A percentile compares a stretch with the other conserved stretches of the same genome.
phyloP scores from a whole-genome alignment of 2,113 vertebrate genomes.

The Nesogale talazaci region DNA sequence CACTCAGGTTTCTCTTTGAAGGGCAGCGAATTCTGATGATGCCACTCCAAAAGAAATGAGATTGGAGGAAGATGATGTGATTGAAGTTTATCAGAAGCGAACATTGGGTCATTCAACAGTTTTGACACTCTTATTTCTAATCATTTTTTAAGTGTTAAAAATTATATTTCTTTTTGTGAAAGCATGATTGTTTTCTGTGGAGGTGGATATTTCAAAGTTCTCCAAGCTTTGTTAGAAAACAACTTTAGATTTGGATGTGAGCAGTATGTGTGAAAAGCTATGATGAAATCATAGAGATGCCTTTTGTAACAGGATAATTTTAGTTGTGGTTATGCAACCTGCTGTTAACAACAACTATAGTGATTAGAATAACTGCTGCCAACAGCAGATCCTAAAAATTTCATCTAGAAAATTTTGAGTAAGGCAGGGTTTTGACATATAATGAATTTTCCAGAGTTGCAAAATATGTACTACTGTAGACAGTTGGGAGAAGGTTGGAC shows the following conservation, averaged over 20 bases:
- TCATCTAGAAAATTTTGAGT: conserved; percentile 33
- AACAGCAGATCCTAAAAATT: conserved; percentile 52
- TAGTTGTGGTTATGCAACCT: conserved; percentile 42
- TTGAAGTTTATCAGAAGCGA: no score
- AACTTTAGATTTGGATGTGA: conserved; percentile 38
- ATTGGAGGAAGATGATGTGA: no score
- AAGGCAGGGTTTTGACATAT: background rate
- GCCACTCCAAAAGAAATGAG: no score
- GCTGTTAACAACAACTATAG: conserved; percentile 40
- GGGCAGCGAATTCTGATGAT: no score
- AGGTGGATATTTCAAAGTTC: conserved; percentile 62
- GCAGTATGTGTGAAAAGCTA: conserved; percentile 31
- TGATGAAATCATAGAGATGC: conserved; percentile 6
- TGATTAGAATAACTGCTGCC: conserved; percentile 1
- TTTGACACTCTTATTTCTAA: background rate
- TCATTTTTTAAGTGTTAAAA: no score
- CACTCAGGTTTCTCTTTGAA: no score
- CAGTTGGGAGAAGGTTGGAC: no score
- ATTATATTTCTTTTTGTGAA: background rate
- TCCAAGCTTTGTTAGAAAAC: conserved; percentile 32
- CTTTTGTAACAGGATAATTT: conserved; percentile 7
- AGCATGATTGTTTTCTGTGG: conserved; percentile 34
- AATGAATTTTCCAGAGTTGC: background rate
- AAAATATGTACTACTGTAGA: conserved; percentile 3
- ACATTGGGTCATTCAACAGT: no score